Conservation (phyloP, 2,113 vertebrate genomes). For the Sakesphorus luctuosus region DNA sequence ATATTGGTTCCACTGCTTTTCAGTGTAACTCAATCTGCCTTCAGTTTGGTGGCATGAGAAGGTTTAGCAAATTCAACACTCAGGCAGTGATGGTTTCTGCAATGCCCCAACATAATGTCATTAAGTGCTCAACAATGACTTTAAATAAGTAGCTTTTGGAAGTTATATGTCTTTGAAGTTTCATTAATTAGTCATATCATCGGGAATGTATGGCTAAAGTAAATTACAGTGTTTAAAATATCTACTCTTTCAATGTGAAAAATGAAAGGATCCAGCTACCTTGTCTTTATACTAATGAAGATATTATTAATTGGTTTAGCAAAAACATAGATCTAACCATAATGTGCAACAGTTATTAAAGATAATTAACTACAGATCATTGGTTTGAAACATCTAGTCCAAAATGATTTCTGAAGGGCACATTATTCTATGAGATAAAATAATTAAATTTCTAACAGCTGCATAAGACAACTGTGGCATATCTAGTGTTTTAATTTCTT, state of each 20-base stretch:
- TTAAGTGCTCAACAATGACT: constrained; percentile 81
- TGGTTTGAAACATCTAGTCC: constrained; percentile 88
- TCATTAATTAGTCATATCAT: constrained; percentile 86
- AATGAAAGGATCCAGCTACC: constrained; percentile 86
- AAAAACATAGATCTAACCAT: constrained; percentile 89
- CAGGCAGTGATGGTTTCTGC: constrained; percentile 60
- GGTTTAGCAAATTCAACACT: constrained; percentile 72
- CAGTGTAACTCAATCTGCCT: constrained; percentile 49
- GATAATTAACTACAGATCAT: constrained; percentile 90
- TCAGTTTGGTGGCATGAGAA: constrained; percentile 59
- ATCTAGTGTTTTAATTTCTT: constrained; percentile 84
- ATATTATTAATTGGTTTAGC: constrained; percentile 90
- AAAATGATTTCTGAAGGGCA: constrained; percentile 89
- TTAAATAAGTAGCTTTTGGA: constrained; percentile 84
- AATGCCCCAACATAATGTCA: constrained; percentile 77
- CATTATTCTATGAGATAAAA: constrained; percentile 89
- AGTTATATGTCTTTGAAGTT: constrained; percentile 85
- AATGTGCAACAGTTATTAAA: constrained; percentile 91
- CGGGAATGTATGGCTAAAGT: constrained; percentile 84
- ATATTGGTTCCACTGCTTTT: constrained; percentile 68
- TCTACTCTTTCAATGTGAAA: constrained; percentile 87
- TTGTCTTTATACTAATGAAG: constrained; percentile 89
- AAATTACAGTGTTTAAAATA: constrained; percentile 89
- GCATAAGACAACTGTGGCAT: constrained; percentile 82
- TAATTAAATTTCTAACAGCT: constrained; percentile 89